Evolutionary conservation across 64 coral and sea anemone species (phyloP).

Genomic region (Montipora cactus): DNA sequence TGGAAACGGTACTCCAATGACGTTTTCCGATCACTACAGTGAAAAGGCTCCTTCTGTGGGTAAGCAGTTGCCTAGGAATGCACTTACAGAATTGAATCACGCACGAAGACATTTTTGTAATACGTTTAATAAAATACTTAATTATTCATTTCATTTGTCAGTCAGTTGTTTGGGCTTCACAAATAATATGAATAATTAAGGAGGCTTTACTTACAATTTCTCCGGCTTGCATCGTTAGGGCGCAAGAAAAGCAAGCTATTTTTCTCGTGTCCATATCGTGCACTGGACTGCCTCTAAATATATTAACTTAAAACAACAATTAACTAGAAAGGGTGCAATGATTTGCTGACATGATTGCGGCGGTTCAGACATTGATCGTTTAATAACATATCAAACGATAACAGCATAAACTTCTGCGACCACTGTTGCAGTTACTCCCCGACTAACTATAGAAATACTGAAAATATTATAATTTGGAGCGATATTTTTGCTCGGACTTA

Average conservation of each 20-base stretch:
- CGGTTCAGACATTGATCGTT: background rate
- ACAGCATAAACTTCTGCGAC: background rate
- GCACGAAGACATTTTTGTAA: background rate
- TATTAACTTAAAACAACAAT: background rate
- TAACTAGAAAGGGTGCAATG: background rate
- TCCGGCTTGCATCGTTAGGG: background rate
- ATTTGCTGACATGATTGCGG: background rate
- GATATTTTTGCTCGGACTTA: constrained; percentile 5
- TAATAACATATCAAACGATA: background rate
- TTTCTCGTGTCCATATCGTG: background rate
- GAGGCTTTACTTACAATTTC: too few relatives aligned
- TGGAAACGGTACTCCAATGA: constrained; percentile 17
- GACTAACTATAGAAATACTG: background rate
- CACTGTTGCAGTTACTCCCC: background rate
- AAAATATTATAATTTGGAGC: background rate
- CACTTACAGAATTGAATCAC: background rate
- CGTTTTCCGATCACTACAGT: constrained; percentile 42
- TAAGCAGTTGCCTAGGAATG: constrained; percentile 4
- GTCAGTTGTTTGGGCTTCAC: too few relatives aligned
- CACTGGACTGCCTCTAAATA: background rate
- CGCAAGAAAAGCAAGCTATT: background rate
- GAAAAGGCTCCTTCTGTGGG: constrained; percentile 36
- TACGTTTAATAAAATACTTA: background rate
- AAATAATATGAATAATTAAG: too few relatives aligned
- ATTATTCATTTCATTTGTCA: background rate